A percentile compares a stretch with the other conserved stretches of the same genome.
Evolutionary conservation across 2,113 vertebrate genomes (phyloP).

Genomic region (Columbina picui): DNA sequence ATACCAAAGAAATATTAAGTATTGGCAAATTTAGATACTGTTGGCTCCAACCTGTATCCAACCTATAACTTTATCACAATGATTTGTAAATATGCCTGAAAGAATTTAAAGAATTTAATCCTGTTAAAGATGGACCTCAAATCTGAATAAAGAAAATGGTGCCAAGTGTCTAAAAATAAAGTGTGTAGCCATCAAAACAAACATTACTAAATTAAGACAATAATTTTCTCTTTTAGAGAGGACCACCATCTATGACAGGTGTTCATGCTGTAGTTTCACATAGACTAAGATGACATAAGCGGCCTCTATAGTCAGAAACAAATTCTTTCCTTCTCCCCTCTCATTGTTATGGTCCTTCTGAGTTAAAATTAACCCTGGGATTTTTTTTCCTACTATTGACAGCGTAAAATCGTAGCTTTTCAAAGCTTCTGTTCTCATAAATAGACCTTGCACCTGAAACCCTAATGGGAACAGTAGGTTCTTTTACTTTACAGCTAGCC

Average conservation of each 20-base stretch:
- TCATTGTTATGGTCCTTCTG: background rate
- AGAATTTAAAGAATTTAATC: background rate
- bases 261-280: background rate
- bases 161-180: slow-evolving; percentile 21
- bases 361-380: background rate
- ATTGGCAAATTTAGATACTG: background rate
- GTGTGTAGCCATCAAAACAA: background rate
- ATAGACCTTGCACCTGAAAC: background rate
- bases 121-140: background rate
- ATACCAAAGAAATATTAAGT: background rate
- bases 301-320: background rate
- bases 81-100: background rate
- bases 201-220: slow-evolving; percentile 1
- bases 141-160: background rate
- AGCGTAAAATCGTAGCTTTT: background rate
- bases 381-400: background rate
- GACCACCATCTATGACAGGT: background rate
- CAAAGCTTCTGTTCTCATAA: background rate
- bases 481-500: background rate
- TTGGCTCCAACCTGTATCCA: background rate
- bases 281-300: background rate
- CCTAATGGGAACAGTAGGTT: background rate
- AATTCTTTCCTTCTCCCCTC: background rate
- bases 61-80: background rate
- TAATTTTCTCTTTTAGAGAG: background rate